phyloP scores from a whole-genome alignment of 1,140 invertebrate species.

The Heterodera schachtii region DNA sequence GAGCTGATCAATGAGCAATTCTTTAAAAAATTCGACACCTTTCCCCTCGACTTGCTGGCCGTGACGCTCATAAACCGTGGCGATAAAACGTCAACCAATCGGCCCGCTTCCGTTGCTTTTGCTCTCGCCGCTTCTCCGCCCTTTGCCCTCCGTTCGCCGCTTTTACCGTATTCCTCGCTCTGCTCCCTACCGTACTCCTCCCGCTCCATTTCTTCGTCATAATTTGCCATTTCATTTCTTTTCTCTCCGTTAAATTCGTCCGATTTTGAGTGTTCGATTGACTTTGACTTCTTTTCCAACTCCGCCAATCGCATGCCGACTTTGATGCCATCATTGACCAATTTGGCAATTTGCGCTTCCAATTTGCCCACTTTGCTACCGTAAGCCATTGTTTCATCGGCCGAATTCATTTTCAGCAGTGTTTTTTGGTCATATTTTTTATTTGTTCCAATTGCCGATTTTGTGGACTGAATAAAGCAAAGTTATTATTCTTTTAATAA shows the following conservation, averaged over 20 bases:
- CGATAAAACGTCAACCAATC: conserved; percentile 20
- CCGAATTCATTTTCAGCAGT: not conserved
- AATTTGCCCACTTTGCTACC: not conserved
- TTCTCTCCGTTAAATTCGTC: not conserved
- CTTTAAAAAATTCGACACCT: not conserved
- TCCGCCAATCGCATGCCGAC: not conserved
- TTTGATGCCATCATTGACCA: conserved; percentile 24
- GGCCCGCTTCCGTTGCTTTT: not conserved
- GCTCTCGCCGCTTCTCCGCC: not conserved
- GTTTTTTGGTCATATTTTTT: conserved; percentile 13
- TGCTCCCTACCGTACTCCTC: not conserved
- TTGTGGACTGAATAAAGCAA: not conserved
- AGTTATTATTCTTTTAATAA: not conserved
- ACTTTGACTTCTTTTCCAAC: not conserved
- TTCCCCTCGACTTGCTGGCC: not conserved
- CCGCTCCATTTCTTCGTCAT: not conserved
- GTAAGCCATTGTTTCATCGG: not conserved
- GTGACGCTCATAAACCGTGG: conserved; percentile 33
- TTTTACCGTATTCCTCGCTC: not conserved
- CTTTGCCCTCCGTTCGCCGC: not conserved
- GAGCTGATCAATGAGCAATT: too few species aligned
- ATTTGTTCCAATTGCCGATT: not conserved
- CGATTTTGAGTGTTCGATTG: not conserved
- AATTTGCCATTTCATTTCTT: not conserved
- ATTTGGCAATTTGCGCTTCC: not conserved